These are phyloP conservation scores for Eumaeus atala DNA, from an alignment of 1,140 invertebrate species.

Conservation along the genomic window DNA sequence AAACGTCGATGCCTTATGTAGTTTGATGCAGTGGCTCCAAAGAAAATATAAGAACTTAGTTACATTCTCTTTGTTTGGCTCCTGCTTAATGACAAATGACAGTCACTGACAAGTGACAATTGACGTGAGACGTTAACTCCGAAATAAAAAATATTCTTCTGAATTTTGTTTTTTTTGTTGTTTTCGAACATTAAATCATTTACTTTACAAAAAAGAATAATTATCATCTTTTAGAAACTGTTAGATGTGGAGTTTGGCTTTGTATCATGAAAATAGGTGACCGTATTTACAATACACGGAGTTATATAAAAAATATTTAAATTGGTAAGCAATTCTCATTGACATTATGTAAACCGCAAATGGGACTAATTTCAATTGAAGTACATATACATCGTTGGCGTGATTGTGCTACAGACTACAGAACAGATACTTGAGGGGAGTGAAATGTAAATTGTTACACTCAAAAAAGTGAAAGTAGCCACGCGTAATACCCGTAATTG, in stretches of 20 bases:
- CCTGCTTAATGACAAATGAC: too few species aligned
- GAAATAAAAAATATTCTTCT: conserved; percentile 1
- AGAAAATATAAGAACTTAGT: too few species aligned
- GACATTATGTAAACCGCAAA: conserved; percentile 17
- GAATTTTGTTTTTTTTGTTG: conserved; percentile 1
- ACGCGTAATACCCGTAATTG: conserved; percentile 24
- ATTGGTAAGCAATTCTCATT: neutral
- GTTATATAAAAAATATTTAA: conserved; percentile 1
- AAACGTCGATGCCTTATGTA: too few species aligned
- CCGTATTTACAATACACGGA: conserved; percentile 1
- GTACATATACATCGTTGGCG: neutral
- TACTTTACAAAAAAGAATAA: neutral
- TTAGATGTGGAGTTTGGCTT: neutral
- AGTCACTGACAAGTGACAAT: too few species aligned
- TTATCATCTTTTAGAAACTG: neutral
- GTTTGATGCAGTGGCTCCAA: too few species aligned
- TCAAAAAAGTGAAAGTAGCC: conserved; percentile 34
- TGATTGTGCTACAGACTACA: conserved; percentile 15
- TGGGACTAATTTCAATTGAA: conserved; percentile 17
- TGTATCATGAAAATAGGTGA: neutral
- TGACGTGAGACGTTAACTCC: neutral
- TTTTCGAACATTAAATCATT: neutral
- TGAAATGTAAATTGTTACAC: neutral
- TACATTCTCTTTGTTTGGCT: too few species aligned
- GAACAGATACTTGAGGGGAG: conserved; percentile 18